Base-by-base conservation (phyloP, 2,888 invertebrate genomes). In the Exocentrus adspersus region DNA sequence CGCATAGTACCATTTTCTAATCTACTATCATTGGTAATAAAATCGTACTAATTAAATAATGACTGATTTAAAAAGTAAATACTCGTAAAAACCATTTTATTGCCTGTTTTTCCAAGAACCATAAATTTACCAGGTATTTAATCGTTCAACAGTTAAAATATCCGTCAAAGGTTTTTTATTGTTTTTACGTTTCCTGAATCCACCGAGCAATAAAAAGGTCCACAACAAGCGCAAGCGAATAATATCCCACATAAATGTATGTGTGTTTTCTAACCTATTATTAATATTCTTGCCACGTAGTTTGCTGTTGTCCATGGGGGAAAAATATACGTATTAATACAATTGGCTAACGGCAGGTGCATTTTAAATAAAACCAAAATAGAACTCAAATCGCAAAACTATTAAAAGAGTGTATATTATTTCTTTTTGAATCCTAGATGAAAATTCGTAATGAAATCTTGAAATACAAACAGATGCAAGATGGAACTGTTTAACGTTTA, bases 251-350 rank as follows among this genome's bases (percentile, higher is more conserved):
- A 76, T 78, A 78, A 80, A 82, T 78, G 79, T 64, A 82, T n/a
- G 83, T 79, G 81, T 78, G 80, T 85, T 86, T 7, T 87, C 89
- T 90, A 88, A 90, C 90, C 90, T 90, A 89, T 88, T 89, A 66
- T 73, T 76, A 83, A 91, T 84, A 84, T 87, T 89, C 86, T 90
- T 90, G 87, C 92, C 92, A 84, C 90, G 90, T 78, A 92, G 90
- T 88, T 89, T 90, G 88, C 92, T 92, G 80, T 74, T 74, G 77
- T 77, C 77, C 78, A 75, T 70, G 85, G 81, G 84, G 85, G 77
- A 74, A 79, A 77, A 73, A 74, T 71, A 77, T 72, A 72, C 28
- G 37, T 70, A 74, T 67, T 69, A 72, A 68, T 74, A 59, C 61
- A 59, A 67, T 68, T 72, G 63, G 75, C 74, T 73, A 75, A 75